Evolutionary conservation across 2,888 invertebrate genomes (phyloP), one percentile per base, ranked within the genome.

Genomic region (Agrochola lota): DNA sequence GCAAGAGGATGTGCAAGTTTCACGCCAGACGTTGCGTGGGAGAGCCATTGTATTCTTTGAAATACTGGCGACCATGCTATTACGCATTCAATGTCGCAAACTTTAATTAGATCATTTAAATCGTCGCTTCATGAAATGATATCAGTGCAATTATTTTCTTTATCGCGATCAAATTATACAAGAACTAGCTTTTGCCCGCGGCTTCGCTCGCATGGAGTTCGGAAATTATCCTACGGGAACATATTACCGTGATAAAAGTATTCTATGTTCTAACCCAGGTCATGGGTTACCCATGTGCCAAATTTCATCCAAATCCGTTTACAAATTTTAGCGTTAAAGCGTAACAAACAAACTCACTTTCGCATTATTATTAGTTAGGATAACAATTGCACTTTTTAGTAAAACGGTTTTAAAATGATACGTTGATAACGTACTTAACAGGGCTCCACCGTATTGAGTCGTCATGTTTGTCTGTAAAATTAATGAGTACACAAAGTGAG

Each of bases 11-110:
- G 93, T 91, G 92, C 91, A 91, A 90, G 91, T 91, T 90, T 88
- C 88, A 88, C 91, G 90, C 90, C 96, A 96, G 96, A 95, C 96
- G 88, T 82, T 91, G 95, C 94, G 96, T 96, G 95, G 96, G 96
- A 89, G 95, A 91, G 84, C 95, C 94, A 96, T 96, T 96, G 96
- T 96, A 90, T 94, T 94, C 90, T 87, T 90, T 91, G 90, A 91
- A 93, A 93, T 91, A 92, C 92, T 94, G 93, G 90, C 90, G 90
- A 90, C 90, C 87, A 90, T 89, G 91, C 91, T 92, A 93, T 94
- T 93, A 94, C 93, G 92, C 91, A 92, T 92, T 89, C 92, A 91
- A 90, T 91, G 91, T 91, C 88, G 89, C 89, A 89, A 90, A 88
- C 85, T 91, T 93, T 92, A 94, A 94, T 94, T 92, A 91, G 91